Evolutionary conservation across 53 echinoderm and acorn worm species (phyloP), one percentile per base, ranked within the genome.

Genomic region (Echinometra lucunter): DNA sequence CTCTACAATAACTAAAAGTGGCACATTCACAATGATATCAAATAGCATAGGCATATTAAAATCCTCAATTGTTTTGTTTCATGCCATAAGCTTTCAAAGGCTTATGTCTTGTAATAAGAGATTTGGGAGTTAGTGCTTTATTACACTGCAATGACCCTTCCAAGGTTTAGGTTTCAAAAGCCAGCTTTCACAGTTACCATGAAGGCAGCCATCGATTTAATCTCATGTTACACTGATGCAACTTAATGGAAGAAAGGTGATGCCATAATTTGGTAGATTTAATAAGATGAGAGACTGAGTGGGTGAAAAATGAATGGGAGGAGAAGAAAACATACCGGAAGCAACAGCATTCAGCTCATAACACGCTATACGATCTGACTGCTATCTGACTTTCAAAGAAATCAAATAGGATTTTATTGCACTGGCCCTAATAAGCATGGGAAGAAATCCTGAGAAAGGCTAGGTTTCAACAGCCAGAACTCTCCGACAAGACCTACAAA

Each of bases 181-280:
- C 18, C 5, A 44, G 81, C 38, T 38, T 38, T 42, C 21, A 19
- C 42, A 6, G 44, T 21, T 42, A 44, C 25, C 34, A 81, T 7
- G 2, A 42, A 42, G 81, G 40, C 40, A 7, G 28, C 44, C 81
- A 81, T 42, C 44, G 81, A 42, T 81, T 44, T 81, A 15, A 38
- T 81, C 81, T 44, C 44, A 19, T 44, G 3, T 81, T 81, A 81
- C 81, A 81, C 81, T 81, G 44, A 81, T 81, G 81, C 38, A 81
- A 81, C 11, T 38, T 42, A 81, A 81, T 40, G 44, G 81, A 18
- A 38, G 44, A 44, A 18, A 38, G 8, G 35, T 23, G 37, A 78
- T 78, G 78, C 13, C 78, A 78, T 4, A 37, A 81, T 81, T 44
- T 38, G 25, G 44, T 40, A 56, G 66, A 30, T 32, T 21, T 34